Evolutionary conservation across 1,140 invertebrate genomes (phyloP), one percentile per base, ranked within the genome.

Genomic region (Spodoptera litura): DNA sequence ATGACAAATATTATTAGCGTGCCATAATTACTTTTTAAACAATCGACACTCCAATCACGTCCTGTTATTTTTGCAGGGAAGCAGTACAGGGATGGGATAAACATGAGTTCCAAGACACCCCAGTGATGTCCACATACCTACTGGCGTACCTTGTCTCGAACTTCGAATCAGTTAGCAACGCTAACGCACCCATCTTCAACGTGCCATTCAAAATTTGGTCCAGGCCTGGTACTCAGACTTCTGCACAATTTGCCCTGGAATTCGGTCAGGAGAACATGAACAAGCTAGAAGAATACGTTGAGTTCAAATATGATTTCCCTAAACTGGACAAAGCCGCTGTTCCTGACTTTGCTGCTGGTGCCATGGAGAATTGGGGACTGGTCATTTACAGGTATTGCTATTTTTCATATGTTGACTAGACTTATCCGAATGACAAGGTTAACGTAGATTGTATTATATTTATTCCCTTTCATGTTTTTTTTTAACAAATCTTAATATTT

Each of bases 301-400:
- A 95, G 2, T 88, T 95, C 0, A 75, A 76, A 2, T 96, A 95
- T 78, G 85, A 87, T 0, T 86, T 95, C 59, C 88, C 89, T 2
- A 96, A 96, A 84, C 83, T 96, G 84, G 96, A 97, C 90, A 95
- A 97, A 83, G 95, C 97, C 13, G 97, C 97, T 0, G 95, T 98
- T 8, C 97, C 97, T 5, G 96, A 97, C 88, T 98, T 98, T 84
- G 95, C 95, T n/a, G 96, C 96, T 35, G 96, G 96, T 1, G 97
- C 97, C 13, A 98, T 98, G 97, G 97, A 98, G 89, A 98, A 98
- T 93, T 98, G 97, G 97, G 97, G 97, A n/a, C 89, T 98, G 5
- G 96, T 97, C 70, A 97, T 96, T 0, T 98, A 96, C 84, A 95
- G 95, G 93, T 96, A 91, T 25, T 20, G 20, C 20, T 20, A 20